Evolutionary conservation across 2,113 vertebrate species (phyloP).

Genomic region (Rhinopithecus roxellana): DNA sequence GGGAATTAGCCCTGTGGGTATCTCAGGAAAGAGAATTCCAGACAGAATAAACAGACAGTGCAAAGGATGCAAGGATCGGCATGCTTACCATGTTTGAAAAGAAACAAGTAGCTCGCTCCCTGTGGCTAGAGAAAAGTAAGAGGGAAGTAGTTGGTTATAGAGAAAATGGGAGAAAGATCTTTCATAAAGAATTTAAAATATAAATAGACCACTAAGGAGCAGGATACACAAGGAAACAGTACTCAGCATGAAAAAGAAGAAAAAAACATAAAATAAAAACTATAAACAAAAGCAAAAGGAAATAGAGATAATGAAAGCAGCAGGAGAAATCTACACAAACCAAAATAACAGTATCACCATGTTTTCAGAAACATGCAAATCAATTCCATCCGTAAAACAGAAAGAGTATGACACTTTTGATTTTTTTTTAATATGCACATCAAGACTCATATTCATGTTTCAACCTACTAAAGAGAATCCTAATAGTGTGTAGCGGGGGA

Average conservation of each 20-base stretch:
- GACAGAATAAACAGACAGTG: background rate
- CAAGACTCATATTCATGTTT: background rate
- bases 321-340: background rate
- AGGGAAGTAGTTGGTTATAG: background rate
- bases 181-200: background rate
- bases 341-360: background rate
- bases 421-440: background rate
- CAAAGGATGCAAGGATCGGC: background rate
- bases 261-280: background rate
- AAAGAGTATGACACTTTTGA: background rate
- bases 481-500: background rate
- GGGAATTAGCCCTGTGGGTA: background rate
- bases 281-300: background rate
- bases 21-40: background rate
- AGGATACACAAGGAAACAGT: background rate
- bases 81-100: background rate
- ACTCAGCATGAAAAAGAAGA: background rate
- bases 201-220: background rate
- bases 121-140: background rate
- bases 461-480: background rate
- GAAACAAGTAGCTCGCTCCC: fast-evolving
- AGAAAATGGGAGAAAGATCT: background rate
- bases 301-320: background rate
- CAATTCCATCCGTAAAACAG: background rate
- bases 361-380: background rate